Conservation (phyloP, 2,888 invertebrate species). For the Gastrophysa polygoni region DNA sequence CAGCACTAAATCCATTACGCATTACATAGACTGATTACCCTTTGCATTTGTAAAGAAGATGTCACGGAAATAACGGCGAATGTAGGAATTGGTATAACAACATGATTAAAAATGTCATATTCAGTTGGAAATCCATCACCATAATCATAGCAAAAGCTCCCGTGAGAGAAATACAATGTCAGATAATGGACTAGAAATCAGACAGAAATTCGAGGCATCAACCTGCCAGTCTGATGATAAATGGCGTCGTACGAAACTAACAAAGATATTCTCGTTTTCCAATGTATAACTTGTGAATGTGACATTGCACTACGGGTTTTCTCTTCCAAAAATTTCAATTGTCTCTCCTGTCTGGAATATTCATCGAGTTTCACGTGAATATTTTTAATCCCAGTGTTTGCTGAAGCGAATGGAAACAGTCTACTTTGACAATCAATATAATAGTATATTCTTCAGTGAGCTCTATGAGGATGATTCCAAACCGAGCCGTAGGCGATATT, state of each 20-base stretch:
- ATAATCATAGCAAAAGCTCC: slow-evolving; percentile 21
- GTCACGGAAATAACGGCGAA: background rate
- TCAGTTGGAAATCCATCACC: slow-evolving; percentile 17
- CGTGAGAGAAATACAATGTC: slow-evolving; percentile 25
- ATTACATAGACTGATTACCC: too few relatives aligned
- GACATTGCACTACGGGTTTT: slow-evolving; percentile 9
- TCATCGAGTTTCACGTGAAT: background rate
- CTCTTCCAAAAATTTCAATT: background rate
- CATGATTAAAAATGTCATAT: slow-evolving; percentile 16
- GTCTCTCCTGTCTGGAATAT: background rate
- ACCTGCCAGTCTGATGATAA: slow-evolving; percentile 22
- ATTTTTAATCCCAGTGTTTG: too few relatives aligned
- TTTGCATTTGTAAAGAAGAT: too few relatives aligned
- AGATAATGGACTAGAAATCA: slow-evolving; percentile 27
- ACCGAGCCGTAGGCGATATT: too few relatives aligned
- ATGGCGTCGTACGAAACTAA: slow-evolving; percentile 7
- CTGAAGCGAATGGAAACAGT: too few relatives aligned
- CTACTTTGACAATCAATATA: too few relatives aligned
- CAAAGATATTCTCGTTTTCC: slow-evolving; percentile 18
- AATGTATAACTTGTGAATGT: slow-evolving; percentile 24
- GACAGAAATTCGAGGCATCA: slow-evolving; percentile 22
- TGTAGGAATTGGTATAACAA: background rate
- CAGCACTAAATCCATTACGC: too few relatives aligned
- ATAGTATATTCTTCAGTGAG: too few relatives aligned
- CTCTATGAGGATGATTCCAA: too few relatives aligned